phyloP scores from a whole-genome alignment of 2,113 vertebrate genomes.

The Silurus asotus region DNA sequence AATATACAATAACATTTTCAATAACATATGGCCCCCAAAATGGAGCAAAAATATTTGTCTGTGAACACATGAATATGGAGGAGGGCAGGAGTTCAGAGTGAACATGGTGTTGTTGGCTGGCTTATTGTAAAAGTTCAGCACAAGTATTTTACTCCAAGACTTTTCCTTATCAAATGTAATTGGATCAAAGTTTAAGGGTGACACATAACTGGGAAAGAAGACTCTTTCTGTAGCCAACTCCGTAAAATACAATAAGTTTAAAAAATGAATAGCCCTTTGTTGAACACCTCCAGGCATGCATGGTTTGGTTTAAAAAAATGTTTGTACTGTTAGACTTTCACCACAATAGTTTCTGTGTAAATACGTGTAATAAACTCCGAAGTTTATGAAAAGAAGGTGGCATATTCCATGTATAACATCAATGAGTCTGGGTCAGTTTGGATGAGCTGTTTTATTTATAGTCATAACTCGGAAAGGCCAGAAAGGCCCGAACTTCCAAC shows the following conservation, averaged over 20 bases:
- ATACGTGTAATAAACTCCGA: neutral
- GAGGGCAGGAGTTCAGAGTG: neutral
- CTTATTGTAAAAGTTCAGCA: neutral
- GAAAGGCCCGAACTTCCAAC: constrained; percentile 62
- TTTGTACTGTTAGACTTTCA: neutral
- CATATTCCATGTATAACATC: neutral
- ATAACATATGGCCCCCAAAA: neutral
- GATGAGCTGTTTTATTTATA: constrained; percentile 67
- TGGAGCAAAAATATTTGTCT: neutral
- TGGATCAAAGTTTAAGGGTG: neutral
- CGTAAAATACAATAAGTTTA: neutral
- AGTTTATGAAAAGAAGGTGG: neutral
- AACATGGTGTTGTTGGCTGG: too few species aligned
- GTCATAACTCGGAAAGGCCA: constrained; percentile 71
- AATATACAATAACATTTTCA: neutral
- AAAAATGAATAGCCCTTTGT: neutral
- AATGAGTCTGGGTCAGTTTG: constrained; percentile 41
- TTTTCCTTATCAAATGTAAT: neutral
- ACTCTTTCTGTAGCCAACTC: neutral
- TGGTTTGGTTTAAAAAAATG: neutral
- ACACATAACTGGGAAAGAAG: neutral
- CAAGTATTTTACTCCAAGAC: neutral
- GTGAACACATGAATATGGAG: neutral
- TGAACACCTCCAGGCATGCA: neutral
- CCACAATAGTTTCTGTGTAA: neutral